These are phyloP conservation scores for Rhamphomyia laevipes DNA, from an alignment of 2,888 invertebrate genomes.

Conservation along the genomic window DNA sequence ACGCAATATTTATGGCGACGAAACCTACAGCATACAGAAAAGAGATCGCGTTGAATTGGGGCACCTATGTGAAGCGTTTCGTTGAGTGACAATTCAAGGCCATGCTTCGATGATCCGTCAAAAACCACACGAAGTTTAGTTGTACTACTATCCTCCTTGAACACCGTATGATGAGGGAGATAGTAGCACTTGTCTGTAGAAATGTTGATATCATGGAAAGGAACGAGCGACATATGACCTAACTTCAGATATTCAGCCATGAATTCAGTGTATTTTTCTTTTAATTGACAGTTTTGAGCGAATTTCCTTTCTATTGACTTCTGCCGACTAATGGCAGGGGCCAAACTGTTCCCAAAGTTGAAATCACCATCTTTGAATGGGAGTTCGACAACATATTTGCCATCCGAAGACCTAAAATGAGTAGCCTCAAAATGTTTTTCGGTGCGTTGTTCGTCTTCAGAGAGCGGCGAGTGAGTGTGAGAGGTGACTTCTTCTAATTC, in stretches of 20 bases:
- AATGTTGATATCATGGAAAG: conserved; percentile 3
- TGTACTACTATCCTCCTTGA: conserved; percentile 12
- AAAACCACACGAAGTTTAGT: conserved; percentile 13
- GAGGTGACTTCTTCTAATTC: no score
- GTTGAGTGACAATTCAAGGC: conserved; percentile 6
- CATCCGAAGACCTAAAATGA: conserved; percentile 5
- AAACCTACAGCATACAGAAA: background rate
- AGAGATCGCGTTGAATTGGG: conserved; percentile 8
- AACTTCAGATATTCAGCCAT: conserved; percentile 11
- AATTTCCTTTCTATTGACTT: conserved; percentile 9
- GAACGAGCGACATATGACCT: conserved; percentile 12
- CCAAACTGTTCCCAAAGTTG: conserved; percentile 7
- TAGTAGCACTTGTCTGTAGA: conserved; percentile 6
- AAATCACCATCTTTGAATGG: conserved; percentile 7
- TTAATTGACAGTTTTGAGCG: conserved; percentile 1
- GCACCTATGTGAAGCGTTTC: conserved; percentile 7
- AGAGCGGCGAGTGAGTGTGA: no score
- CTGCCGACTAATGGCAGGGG: conserved; percentile 8
- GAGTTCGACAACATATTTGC: conserved; percentile 9
- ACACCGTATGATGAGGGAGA: conserved; percentile 15
- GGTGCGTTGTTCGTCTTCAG: no score
- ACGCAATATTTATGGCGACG: conserved; percentile 8
- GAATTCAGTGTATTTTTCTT: conserved; percentile 10
- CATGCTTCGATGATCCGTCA: conserved; percentile 6
- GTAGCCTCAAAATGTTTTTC: background rate